phyloP scores from a whole-genome alignment of 2,888 invertebrate genomes.

The Therioaphis trifolii region DNA sequence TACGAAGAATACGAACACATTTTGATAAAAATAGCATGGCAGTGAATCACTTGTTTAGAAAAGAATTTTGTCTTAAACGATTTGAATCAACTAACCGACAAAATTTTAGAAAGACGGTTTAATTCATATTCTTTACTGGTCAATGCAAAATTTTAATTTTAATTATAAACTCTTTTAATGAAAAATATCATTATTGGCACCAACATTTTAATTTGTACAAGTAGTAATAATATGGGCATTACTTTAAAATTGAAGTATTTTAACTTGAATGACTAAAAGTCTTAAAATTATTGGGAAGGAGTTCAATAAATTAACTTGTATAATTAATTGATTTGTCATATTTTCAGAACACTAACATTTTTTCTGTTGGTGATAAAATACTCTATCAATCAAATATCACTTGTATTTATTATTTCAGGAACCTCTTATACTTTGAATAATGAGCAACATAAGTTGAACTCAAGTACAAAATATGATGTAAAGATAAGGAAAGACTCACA shows the following conservation, averaged over 20 bases:
- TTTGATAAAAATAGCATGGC: constrained; percentile 40
- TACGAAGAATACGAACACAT: constrained; percentile 54
- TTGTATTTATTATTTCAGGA: constrained; percentile 5
- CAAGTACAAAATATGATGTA: constrained; percentile 36
- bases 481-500: constrained; percentile 41
- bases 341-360: background rate
- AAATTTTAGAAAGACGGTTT: constrained; percentile 18
- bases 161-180: too few species aligned
- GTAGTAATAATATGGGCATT: background rate
- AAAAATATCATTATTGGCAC: constrained; percentile 14
- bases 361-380: constrained; percentile 10
- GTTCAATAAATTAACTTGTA: background rate
- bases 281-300: too few species aligned
- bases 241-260: constrained; percentile 38
- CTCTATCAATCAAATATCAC: constrained; percentile 27
- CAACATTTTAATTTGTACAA: constrained; percentile 9
- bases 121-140: constrained; percentile 9
- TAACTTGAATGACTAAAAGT: constrained; percentile 8
- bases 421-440: constrained; percentile 36
- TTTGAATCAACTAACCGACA: background rate
- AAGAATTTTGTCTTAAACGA: constrained; percentile 25
- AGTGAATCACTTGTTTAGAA: constrained; percentile 32
- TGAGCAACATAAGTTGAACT: background rate
- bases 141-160: background rate
- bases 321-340: constrained; percentile 28